Conservation (phyloP, 2,888 invertebrate genomes). For the Limnephilus marmoratus region DNA sequence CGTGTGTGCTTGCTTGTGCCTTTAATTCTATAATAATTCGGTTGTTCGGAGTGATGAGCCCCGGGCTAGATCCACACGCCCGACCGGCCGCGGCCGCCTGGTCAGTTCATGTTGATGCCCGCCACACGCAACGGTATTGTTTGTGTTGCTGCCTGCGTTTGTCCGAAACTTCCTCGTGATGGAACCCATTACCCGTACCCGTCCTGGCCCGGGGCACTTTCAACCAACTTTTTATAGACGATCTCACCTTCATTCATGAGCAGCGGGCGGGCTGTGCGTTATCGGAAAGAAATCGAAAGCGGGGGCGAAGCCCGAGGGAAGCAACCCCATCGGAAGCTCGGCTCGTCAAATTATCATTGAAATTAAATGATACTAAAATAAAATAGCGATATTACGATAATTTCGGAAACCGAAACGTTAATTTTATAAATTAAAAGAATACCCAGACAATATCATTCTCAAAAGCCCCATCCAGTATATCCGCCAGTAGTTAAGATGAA, state of each 20-base stretch:
- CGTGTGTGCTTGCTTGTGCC: conserved; percentile 55
- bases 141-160: conserved; percentile 56
- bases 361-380: not conserved
- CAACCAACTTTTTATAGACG: conserved; percentile 48
- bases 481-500: not conserved
- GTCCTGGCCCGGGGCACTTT: conserved; percentile 56
- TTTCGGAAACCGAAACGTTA: no score
- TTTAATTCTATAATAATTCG: conserved; percentile 52
- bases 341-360: not conserved
- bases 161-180: conserved; percentile 56
- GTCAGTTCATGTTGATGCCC: conserved; percentile 53
- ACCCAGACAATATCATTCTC: not conserved
- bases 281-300: conserved; percentile 56
- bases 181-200: conserved; percentile 57
- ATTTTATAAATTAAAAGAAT: not conserved
- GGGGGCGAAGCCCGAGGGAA: conserved; percentile 27
- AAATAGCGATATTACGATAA: not conserved
- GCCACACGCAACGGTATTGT: conserved; percentile 66
- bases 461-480: not conserved
- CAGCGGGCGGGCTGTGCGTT: conserved; percentile 51
- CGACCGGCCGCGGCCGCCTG: conserved; percentile 48
- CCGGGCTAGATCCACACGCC: conserved; percentile 58
- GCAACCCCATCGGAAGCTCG: not conserved
- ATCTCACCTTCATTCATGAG: conserved; percentile 53
- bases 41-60: conserved; percentile 46